These are phyloP conservation scores for Polypedilum pembai DNA, from an alignment of 1,140 invertebrate genomes.

Conservation along the genomic window DNA sequence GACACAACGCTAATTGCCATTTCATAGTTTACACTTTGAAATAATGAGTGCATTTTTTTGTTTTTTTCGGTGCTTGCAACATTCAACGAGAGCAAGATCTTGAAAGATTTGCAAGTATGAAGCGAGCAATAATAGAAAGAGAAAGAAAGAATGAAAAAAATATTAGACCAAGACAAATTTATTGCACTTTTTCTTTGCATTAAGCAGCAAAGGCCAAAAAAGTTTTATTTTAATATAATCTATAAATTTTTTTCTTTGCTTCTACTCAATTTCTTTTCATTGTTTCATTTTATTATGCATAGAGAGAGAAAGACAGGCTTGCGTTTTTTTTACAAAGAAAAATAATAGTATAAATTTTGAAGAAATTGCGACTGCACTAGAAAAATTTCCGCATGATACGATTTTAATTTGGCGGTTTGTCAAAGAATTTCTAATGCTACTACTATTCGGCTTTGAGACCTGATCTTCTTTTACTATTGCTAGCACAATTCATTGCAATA, in stretches of 20 bases:
- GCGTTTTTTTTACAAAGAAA: background rate
- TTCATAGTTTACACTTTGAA: background rate
- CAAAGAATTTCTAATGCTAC: slow-evolving; percentile 18
- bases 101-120: slow-evolving; percentile 13
- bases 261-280: background rate
- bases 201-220: background rate
- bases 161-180: slow-evolving; percentile 13
- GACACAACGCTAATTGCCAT: slow-evolving; percentile 10
- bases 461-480: background rate
- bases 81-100: background rate
- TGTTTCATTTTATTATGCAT: background rate
- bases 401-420: slow-evolving; percentile 5
- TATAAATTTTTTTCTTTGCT: background rate
- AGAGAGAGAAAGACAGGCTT: too few relatives aligned
- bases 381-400: slow-evolving; percentile 8
- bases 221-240: background rate
- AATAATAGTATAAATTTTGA: slow-evolving; percentile 8
- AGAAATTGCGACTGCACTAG: slow-evolving; percentile 12
- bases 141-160: background rate
- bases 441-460: background rate
- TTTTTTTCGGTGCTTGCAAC: background rate
- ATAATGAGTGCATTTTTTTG: background rate
- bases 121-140: background rate
- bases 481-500: background rate
- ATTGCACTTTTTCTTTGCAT: slow-evolving; percentile 15